These are phyloP conservation scores for Germaria angustata DNA, from an alignment of 2,888 invertebrate genomes.

Conservation along the genomic window DNA sequence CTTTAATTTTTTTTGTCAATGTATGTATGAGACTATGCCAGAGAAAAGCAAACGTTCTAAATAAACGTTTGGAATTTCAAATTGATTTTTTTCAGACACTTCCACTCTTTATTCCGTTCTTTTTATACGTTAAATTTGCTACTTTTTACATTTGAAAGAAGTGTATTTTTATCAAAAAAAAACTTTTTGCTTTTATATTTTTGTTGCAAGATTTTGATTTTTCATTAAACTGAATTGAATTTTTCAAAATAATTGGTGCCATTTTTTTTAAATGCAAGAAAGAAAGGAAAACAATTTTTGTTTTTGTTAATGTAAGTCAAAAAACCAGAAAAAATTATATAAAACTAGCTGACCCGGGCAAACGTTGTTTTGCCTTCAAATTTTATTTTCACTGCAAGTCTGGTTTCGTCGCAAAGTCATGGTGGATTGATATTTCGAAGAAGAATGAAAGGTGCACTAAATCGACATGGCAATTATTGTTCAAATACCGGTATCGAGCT, in stretches of 20 bases:
- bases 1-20: not conserved
- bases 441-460: too few relatives aligned
- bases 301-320: not conserved
- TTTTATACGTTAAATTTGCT: not conserved
- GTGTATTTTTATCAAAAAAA: not conserved
- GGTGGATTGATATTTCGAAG: too few relatives aligned
- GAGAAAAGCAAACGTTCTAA: conserved; percentile 24
- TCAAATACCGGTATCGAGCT: too few relatives aligned
- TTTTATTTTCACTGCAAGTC: too few relatives aligned
- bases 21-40: not conserved
- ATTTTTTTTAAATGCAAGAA: not conserved
- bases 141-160: not conserved
- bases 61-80: conserved; percentile 56
- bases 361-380: too few relatives aligned
- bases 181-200: not conserved
- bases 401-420: too few relatives aligned
- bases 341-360: too few relatives aligned
- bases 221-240: not conserved
- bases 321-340: not conserved
- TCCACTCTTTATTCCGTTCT: conserved; percentile 14
- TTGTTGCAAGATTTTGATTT: not conserved
- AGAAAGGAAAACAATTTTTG: not conserved
- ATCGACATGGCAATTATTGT: too few relatives aligned
- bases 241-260: not conserved
- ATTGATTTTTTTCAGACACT: conserved; percentile 36